A percentile compares a stretch with the other conserved stretches of the same genome.
phyloP scores from a whole-genome alignment of 2,888 invertebrate species.

The Chloromyia formosa region DNA sequence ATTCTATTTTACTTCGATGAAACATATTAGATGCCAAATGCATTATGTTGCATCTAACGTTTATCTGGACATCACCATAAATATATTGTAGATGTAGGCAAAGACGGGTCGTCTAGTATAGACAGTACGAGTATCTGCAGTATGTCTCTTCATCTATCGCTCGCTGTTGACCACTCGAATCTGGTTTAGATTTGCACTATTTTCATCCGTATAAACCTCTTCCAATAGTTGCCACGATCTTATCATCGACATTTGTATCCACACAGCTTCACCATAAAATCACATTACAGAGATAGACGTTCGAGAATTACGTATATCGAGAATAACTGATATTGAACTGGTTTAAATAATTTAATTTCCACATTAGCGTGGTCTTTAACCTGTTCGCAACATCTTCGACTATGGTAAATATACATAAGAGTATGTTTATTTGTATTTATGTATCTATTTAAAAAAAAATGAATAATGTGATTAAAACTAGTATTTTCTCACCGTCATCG shows the following conservation, averaged over 20 bases:
- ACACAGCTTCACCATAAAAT: neutral
- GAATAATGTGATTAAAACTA: neutral
- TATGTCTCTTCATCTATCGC: neutral
- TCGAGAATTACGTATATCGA: no score
- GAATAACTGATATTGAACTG: conserved; percentile 13
- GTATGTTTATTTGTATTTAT: no score
- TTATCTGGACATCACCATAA: no score
- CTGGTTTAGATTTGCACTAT: neutral
- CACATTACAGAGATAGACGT: neutral
- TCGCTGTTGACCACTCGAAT: no score
- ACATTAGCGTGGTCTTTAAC: conserved; percentile 14
- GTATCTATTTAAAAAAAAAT: neutral
- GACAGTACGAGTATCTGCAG: no score
- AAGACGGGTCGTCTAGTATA: neutral
- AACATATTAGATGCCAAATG: neutral
- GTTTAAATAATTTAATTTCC: conserved; percentile 30
- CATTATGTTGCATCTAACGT: neutral
- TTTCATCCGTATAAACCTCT: neutral
- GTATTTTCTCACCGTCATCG: neutral
- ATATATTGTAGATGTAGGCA: neutral
- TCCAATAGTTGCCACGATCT: no score
- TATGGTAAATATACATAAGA: no score
- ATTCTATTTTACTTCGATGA: neutral
- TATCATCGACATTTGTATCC: neutral
- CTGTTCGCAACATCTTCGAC: no score